These are phyloP conservation scores for Lamellibrachia satsuma DNA, from an alignment of 2,888 invertebrate species.

Conservation along the genomic window DNA sequence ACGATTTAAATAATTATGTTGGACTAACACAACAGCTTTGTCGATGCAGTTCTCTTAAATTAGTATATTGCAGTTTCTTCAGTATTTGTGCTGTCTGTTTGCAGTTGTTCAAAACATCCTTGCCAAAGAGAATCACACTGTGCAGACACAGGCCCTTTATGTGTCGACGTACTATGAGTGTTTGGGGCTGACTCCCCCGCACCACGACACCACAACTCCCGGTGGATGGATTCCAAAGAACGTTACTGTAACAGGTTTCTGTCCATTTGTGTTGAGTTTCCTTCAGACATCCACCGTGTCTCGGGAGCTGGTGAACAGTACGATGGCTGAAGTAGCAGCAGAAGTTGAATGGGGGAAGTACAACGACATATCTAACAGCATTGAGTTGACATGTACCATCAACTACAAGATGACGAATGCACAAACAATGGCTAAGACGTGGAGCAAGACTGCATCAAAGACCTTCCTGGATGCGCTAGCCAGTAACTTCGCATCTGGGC, in stretches of 20 bases:
- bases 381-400: not conserved
- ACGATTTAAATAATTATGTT: too few species aligned
- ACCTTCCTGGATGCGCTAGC: not conserved
- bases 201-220: constrained; percentile 24
- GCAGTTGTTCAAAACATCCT: not conserved
- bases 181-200: constrained; percentile 28
- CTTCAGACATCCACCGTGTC: too few species aligned
- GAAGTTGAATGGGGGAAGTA: not conserved
- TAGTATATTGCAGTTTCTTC: too few species aligned
- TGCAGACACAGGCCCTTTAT: not conserved
- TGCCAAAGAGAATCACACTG: not conserved
- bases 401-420: not conserved
- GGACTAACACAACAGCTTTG: too few species aligned
- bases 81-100: not conserved
- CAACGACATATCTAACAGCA: not conserved
- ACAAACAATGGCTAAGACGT: constrained; percentile 4
- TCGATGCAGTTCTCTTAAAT: too few species aligned
- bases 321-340: not conserved
- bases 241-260: not conserved
- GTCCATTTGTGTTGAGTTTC: not conserved
- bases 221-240: constrained; percentile 21
- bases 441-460: not conserved
- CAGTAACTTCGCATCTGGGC: not conserved
- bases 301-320: not conserved
- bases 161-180: constrained; percentile 25